Evolutionary conservation across 2,797 vertebrate genomes (phyloP), one percentile per base, ranked within the genome.

Genomic region (Micropoecilia bifurca): DNA sequence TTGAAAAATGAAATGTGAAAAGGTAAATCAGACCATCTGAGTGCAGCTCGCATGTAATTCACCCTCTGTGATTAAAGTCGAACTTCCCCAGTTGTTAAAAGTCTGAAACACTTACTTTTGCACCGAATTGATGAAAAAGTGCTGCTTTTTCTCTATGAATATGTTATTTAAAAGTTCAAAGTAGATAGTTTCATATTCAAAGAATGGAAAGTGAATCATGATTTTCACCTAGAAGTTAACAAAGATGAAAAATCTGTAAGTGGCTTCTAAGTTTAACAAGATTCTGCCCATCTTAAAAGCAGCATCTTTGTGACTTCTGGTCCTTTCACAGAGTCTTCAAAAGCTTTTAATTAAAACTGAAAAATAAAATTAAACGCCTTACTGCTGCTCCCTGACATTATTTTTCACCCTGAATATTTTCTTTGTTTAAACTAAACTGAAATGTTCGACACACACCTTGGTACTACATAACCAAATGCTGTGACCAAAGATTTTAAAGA

Each of bases 91-190:
- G 73, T 81, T 77, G 36, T 75, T 79, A 77, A 78, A 79, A 22
- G 2, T 47, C 75, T 72, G 73, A 25, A 36, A 85, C 72, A 74
- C 79, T 80, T 71, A 73, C 66, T 83, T 61, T 74, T 45, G 72
- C 78, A 81, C 50, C 69, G 74, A 18, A 61, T 39, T 55, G 76
- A 83, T 84, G 76, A 87, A 78, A 84, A 88, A 82, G 78, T 55
- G 33, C 9, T 74, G 82, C 61, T 68, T 74, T 84, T 68, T 83
- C 20, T 39, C 16, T 89, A 84, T 88, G 81, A 79, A 85, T 84
- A 75, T 87, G 77, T 85, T 69, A 63, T 83, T 88, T 84, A 81
- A 82, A 79, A 87, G 87, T 90, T 92, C 90, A 94, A 91, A 92
- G 82, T 63, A 13, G 46, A 46, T 59, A 33, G 43, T 84, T 87